Evolutionary conservation across 1,140 invertebrate genomes (phyloP).

Genomic region (Drosophila watanabei): DNA sequence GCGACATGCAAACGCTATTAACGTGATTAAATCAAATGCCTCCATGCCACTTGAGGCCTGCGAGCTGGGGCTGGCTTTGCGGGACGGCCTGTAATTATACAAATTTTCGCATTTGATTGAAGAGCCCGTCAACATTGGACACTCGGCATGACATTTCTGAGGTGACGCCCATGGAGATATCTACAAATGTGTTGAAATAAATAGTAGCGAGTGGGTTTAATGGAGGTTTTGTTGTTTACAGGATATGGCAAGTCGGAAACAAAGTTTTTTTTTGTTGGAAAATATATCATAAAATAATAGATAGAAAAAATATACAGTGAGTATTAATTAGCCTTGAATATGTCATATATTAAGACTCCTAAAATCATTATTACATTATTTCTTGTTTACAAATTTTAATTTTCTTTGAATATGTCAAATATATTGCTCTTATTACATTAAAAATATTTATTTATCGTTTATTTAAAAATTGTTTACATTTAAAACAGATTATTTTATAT

Average conservation of each 20-base stretch:
- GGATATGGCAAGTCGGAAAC: neutral
- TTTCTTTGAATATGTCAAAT: too few species aligned
- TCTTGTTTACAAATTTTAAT: too few species aligned
- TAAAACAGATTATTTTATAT: too few species aligned
- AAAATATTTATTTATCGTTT: too few species aligned
- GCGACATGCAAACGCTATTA: slow-evolving; percentile 80
- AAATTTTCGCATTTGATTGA: slow-evolving; percentile 80
- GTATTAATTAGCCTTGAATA: neutral
- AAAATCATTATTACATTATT: too few species aligned
- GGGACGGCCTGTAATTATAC: slow-evolving; percentile 68
- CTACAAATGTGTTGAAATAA: slow-evolving; percentile 5
- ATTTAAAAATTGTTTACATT: too few species aligned
- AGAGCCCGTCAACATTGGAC: slow-evolving; percentile 51
- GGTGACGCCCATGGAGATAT: neutral
- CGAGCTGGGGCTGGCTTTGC: slow-evolving; percentile 1
- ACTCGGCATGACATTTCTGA: slow-evolving; percentile 40
- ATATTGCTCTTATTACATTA: too few species aligned
- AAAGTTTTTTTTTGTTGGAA: neutral
- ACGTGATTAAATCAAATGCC: slow-evolving; percentile 78
- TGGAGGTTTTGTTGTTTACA: neutral
- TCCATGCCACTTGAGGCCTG: slow-evolving; percentile 35
- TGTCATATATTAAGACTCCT: neutral
- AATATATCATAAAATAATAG: neutral
- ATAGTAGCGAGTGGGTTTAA: neutral
- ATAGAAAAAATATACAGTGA: too few species aligned